Conservation (phyloP, 2,888 invertebrate genomes). For the Ariolimax columbianus region DNA sequence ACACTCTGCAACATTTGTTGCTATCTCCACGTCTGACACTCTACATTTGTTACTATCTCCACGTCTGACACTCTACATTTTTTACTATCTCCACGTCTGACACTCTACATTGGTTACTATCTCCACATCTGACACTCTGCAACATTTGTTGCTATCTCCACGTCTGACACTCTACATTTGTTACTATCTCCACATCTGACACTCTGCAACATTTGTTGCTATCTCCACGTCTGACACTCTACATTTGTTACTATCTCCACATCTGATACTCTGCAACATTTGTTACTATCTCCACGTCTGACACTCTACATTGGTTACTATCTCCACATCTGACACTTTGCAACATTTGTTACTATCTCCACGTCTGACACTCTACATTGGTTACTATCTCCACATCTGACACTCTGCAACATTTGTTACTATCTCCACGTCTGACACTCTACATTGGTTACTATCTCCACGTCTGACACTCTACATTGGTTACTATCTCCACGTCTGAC, state of each 20-base stretch:
- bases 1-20: background rate
- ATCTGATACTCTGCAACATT: background rate
- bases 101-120: too few species aligned
- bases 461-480: background rate
- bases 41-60: slow-evolving; percentile 58
- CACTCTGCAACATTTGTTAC: background rate
- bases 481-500: background rate
- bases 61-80: background rate
- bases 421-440: slow-evolving; percentile 60
- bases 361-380: slow-evolving; percentile 68
- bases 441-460: slow-evolving; percentile 58
- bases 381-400: background rate
- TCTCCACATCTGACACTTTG: background rate
- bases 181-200: background rate
- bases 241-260: slow-evolving; percentile 54
- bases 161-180: slow-evolving; percentile 67
- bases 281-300: slow-evolving; percentile 50
- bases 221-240: slow-evolving; percentile 63
- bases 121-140: too few species aligned
- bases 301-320: slow-evolving; percentile 66
- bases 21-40: slow-evolving; percentile 60
- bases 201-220: background rate
- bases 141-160: background rate
- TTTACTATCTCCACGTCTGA: background rate
- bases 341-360: background rate